Conservation (phyloP, 2,113 vertebrate species). For the Myrmecophaga tridactyla region DNA sequence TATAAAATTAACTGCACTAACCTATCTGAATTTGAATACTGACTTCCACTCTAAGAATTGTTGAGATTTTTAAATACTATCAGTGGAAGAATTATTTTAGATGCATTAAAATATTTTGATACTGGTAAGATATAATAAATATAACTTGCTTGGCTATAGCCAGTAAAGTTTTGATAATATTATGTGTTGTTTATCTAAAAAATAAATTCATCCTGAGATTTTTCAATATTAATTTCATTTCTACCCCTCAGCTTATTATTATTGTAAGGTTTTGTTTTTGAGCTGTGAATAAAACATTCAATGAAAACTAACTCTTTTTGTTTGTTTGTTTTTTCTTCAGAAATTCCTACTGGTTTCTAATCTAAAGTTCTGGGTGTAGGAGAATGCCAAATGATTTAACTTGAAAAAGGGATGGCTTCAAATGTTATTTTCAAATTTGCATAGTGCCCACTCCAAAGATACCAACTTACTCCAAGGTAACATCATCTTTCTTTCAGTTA, state of each 20-base stretch:
- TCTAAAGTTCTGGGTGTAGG: background rate
- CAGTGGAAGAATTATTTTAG: slow-evolving; percentile 7
- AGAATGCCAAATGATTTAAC: background rate
- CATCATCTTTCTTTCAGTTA: background rate
- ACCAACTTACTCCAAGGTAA: background rate
- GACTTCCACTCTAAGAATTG: background rate
- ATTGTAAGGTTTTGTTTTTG: background rate
- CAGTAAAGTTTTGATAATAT: background rate
- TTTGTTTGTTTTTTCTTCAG: background rate
- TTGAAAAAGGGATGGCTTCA: background rate
- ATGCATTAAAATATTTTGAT: background rate
- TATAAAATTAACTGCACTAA: too few relatives aligned
- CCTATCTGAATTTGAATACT: background rate
- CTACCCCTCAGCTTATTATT: background rate
- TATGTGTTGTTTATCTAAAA: slow-evolving; percentile 2
- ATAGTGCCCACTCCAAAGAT: background rate
- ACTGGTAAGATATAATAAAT: background rate
- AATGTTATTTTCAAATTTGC: background rate
- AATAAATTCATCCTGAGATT: background rate
- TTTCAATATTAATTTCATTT: slow-evolving; percentile 23
- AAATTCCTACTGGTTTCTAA: background rate
- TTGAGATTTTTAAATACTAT: background rate
- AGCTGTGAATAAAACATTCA: slow-evolving; percentile 5
- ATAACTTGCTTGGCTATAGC: background rate
- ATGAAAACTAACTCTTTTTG: background rate